Percentiles rank a stretch among this genome's conserved stretches.
Evolutionary conservation across 2,888 invertebrate genomes (phyloP).

Genomic region (Hermodice carunculata): DNA sequence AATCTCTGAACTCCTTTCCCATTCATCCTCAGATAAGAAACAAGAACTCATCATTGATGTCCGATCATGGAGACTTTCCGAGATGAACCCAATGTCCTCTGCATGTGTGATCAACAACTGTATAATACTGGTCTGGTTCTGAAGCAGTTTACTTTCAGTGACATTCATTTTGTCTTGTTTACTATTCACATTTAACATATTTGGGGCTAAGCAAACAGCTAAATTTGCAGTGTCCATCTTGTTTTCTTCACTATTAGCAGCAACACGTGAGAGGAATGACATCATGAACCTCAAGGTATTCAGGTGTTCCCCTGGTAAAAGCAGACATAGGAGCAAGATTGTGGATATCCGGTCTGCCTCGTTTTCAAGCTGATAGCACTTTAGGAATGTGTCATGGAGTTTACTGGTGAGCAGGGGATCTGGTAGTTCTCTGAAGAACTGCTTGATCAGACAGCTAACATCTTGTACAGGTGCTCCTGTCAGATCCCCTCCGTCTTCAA

Average conservation of each 20-base stretch:
- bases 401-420: slow-evolving; percentile 83
- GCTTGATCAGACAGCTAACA: slow-evolving; percentile 87
- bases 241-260: slow-evolving; percentile 79
- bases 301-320: slow-evolving; percentile 83
- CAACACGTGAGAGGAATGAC: slow-evolving; percentile 79
- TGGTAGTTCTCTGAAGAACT: slow-evolving; percentile 86
- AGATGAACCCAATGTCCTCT: slow-evolving; percentile 80
- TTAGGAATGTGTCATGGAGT: slow-evolving; percentile 83
- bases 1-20: slow-evolving; percentile 51
- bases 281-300: slow-evolving; percentile 86
- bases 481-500: slow-evolving; percentile 81
- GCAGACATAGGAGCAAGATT: slow-evolving; percentile 77
- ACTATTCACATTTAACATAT: slow-evolving; percentile 80
- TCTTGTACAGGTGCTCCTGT: slow-evolving; percentile 82
- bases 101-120: slow-evolving; percentile 85
- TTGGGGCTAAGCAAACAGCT: slow-evolving; percentile 87
- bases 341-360: slow-evolving; percentile 72
- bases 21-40: slow-evolving; percentile 58
- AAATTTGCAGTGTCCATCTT: slow-evolving; percentile 88
- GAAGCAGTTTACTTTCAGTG: slow-evolving; percentile 53
- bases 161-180: slow-evolving; percentile 61
- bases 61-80: slow-evolving; percentile 74
- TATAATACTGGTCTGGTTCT: slow-evolving; percentile 67
- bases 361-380: slow-evolving; percentile 68
- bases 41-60: slow-evolving; percentile 54